phyloP scores from a whole-genome alignment of 2,797 vertebrate species.

The Argya squamiceps region DNA sequence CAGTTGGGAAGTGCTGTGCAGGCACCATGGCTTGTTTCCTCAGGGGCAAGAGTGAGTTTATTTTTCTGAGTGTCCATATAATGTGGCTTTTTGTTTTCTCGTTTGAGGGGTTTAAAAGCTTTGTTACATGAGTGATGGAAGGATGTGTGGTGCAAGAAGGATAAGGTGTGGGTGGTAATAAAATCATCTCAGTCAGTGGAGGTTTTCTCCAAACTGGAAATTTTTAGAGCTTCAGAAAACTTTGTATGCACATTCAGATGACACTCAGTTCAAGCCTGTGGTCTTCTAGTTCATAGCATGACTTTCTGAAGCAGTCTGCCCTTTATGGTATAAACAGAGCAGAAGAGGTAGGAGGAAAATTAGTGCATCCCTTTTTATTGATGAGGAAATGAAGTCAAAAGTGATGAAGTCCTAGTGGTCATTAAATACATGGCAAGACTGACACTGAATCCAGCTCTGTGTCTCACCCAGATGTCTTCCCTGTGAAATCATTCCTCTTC shows the following conservation, averaged over 20 bases:
- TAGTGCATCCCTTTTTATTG: not conserved
- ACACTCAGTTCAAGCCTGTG: not conserved
- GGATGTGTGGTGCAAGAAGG: not conserved
- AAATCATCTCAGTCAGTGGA: not conserved
- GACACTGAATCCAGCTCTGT: not conserved
- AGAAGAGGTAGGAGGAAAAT: not conserved
- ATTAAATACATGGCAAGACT: not conserved
- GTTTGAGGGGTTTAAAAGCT: not conserved
- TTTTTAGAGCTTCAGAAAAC: not conserved
- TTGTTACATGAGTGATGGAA: not conserved
- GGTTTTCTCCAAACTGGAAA: not conserved
- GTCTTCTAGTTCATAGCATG: not conserved
- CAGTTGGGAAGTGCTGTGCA: not conserved
- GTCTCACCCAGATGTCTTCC: accelerated
- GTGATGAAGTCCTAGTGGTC: not conserved
- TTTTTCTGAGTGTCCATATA: not conserved
- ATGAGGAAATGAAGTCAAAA: not conserved
- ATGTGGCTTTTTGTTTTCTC: not conserved
- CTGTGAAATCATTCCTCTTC: not conserved
- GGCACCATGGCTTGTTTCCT: not conserved
- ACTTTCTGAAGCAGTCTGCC: not conserved
- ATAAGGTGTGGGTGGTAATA: not conserved
- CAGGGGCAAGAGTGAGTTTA: not conserved
- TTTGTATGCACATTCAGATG: not conserved
- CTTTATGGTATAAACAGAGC: not conserved